Conservation (phyloP, 2,888 invertebrate genomes). For the Eristalinus sepulchralis region DNA sequence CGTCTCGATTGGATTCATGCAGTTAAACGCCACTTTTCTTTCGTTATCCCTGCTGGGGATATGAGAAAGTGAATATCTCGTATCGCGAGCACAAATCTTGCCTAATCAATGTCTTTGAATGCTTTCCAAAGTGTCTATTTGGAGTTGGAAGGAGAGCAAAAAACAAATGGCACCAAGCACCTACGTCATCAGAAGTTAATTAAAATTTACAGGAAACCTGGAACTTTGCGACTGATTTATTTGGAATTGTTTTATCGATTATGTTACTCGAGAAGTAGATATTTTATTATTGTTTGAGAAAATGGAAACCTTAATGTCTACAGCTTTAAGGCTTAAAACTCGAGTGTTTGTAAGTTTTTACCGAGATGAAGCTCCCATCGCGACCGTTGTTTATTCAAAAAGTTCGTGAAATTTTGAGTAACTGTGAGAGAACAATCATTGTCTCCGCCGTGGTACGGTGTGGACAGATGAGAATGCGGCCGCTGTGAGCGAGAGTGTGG, state of each 20-base stretch:
- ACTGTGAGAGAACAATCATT: too few relatives aligned
- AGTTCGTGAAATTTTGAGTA: too few relatives aligned
- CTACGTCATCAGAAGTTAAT: neutral
- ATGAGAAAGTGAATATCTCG: neutral
- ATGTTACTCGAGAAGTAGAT: neutral
- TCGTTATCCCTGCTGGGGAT: neutral
- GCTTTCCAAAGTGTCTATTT: neutral
- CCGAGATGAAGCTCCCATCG: too few relatives aligned
- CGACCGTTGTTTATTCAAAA: too few relatives aligned
- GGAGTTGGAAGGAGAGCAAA: too few relatives aligned
- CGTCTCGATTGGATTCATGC: neutral
- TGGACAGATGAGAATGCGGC: too few relatives aligned
- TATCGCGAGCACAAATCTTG: neutral
- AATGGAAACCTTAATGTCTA: too few relatives aligned
- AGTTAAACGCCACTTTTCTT: neutral
- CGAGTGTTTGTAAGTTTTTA: too few relatives aligned
- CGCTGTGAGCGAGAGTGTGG: too few relatives aligned
- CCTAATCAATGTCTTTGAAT: neutral
- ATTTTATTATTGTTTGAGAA: too few relatives aligned
- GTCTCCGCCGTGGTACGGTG: too few relatives aligned
- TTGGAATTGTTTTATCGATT: neutral
- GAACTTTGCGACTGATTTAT: neutral
- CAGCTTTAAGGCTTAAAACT: too few relatives aligned
- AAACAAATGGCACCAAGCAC: neutral
- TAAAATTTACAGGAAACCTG: neutral